Evolutionary conservation across 2,888 invertebrate genomes (phyloP).

Genomic region (Caradrina kadenii): DNA sequence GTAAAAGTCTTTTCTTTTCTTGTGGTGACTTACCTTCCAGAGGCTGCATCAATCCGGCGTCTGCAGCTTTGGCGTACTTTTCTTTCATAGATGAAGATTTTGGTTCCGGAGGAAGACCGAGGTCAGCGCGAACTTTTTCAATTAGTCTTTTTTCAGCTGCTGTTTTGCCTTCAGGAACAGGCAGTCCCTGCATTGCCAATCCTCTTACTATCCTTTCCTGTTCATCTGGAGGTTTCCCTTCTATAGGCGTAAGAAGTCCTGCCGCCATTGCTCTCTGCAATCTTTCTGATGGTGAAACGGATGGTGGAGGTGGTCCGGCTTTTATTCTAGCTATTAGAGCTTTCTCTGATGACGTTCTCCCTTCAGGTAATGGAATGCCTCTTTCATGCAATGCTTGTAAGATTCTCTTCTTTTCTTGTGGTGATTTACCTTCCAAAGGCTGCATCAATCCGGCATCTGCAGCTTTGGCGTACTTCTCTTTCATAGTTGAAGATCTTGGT

Average conservation of each 20-base stretch:
- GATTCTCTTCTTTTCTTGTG: conserved; percentile 58
- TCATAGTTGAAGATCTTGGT: conserved; percentile 44
- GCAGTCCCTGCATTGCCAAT: not conserved
- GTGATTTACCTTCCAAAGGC: conserved; percentile 59
- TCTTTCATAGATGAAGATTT: not conserved
- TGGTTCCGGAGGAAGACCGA: not conserved
- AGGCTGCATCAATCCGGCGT: not conserved
- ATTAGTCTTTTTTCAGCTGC: not conserved
- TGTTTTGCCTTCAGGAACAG: not conserved
- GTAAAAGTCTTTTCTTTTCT: not conserved
- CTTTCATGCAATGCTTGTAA: conserved; percentile 48
- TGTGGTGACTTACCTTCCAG: not conserved
- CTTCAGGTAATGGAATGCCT: conserved; percentile 58
- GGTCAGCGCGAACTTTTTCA: not conserved
- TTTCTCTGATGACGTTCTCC: conserved; percentile 35
- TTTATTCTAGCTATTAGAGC: conserved; percentile 8
- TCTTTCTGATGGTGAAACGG: not conserved
- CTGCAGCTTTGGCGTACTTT: not conserved
- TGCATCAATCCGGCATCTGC: conserved; percentile 57
- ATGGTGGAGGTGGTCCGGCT: not conserved
- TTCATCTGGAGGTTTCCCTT: not conserved
- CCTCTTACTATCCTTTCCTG: not conserved
- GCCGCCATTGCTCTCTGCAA: not conserved
- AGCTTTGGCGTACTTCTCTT: conserved; percentile 62
- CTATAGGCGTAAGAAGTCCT: not conserved